Conservation (phyloP, 2,797 vertebrate genomes). For the Bradypus variegatus region DNA sequence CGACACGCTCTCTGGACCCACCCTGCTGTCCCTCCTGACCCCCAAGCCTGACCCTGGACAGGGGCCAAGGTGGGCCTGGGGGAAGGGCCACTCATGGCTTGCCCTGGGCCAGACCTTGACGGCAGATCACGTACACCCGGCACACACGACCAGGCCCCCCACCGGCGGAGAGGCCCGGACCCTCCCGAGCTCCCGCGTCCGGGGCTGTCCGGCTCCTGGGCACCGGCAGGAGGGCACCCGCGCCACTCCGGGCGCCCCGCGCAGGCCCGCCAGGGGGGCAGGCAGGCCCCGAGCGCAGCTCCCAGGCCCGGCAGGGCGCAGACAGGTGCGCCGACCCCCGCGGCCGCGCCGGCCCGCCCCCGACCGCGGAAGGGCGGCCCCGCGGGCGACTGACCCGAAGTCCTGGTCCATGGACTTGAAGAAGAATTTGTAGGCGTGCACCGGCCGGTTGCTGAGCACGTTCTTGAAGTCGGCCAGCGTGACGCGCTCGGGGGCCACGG, state of each 20-base stretch:
- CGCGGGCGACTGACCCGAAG: constrained; percentile 85
- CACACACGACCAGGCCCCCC: neutral
- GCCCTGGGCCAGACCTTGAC: neutral
- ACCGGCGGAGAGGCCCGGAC: neutral
- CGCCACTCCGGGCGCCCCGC: neutral
- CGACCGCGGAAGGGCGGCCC: neutral
- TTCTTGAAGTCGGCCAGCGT: constrained; percentile 97
- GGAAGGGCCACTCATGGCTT: neutral
- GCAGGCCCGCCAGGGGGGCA: neutral
- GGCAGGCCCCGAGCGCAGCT: neutral
- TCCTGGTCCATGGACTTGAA: constrained; percentile 99
- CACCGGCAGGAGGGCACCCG: neutral
- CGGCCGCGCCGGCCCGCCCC: too few species aligned
- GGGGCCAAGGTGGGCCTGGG: neutral
- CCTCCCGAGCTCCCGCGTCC: neutral
- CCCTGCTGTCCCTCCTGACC: neutral
- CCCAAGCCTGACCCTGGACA: neutral
- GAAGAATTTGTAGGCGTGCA: constrained; percentile 98
- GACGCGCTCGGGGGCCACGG: constrained; percentile 92
- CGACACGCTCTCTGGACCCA: neutral
- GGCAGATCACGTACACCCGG: neutral
- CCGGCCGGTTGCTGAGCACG: constrained; percentile 95
- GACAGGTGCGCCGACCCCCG: constrained; percentile 34
- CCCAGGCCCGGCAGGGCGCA: neutral
- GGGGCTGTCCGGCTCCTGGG: neutral